Evolutionary conservation across 2,113 vertebrate genomes (phyloP), one percentile per base, ranked within the genome.

Genomic region (Mystacornis crossleyi): DNA sequence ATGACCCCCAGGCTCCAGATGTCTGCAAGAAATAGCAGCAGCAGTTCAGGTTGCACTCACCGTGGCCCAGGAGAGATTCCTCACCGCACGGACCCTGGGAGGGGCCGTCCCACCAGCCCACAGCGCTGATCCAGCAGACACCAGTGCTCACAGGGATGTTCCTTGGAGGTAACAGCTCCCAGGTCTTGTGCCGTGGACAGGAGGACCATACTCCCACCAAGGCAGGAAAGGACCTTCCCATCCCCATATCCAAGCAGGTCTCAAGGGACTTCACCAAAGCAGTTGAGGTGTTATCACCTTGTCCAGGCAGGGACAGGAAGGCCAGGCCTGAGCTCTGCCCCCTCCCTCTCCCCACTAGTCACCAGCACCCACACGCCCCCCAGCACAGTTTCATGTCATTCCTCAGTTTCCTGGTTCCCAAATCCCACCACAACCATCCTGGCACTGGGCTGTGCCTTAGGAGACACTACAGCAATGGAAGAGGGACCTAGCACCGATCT

Each of bases 21-120:
- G 96, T 99, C 99, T 99, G 98, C 61, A 94, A 97, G 88, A 89
- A 89, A 38, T 45, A 73, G 83, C 31, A 67, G 66, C 50, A 79
- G 71, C 45, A 29, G 62, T 81, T 93, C 65, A 71, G 57, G 43
- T 8, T 74, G 34, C 8, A 23, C 34, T 48, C 42, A 45, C 16
- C 6, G 3, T 1, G 12, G 34, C 34, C n/a, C 34, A 82, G 70
- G 60, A 66, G 28, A 65, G 15, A 62, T 25, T 26, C 25, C 43
- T 1, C 3, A 54, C 14, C 4, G 31, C 33, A 58, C 2, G 4
- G 42, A 69, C 33, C 9, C 33, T 2, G 10, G 2, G 14, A 21
- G 9, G 7, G 12, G 7, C 12, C 3, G 6, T 6, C 12, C 25
- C 62, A 31, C 8, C 48, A 58, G 45, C 12, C 58, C 48, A 43